phyloP scores from a whole-genome alignment of 1,140 invertebrate species.

The Zaprionus kolodkinae region DNA sequence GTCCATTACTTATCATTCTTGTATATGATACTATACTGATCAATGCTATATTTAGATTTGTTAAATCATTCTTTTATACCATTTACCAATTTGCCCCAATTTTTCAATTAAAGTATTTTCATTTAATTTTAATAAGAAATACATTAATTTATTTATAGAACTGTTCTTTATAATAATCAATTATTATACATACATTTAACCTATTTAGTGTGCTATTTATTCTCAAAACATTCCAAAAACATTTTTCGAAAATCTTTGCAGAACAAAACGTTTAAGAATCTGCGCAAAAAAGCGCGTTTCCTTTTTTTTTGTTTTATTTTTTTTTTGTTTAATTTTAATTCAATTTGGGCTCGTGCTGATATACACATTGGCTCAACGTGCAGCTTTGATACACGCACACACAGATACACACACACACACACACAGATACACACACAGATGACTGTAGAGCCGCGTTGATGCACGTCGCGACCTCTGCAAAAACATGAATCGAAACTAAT shows the following conservation, averaged over 20 bases:
- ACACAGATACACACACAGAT: background rate
- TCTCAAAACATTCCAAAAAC: background rate
- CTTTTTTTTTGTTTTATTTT: background rate
- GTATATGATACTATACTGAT: too few species aligned
- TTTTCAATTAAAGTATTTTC: too few species aligned
- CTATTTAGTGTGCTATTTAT: background rate
- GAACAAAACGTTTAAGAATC: conserved; percentile 1
- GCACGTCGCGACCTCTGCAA: background rate
- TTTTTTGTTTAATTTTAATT: conserved; percentile 1
- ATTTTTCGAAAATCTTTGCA: background rate
- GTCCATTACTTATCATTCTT: too few species aligned
- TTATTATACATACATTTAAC: background rate
- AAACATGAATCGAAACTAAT: conserved; percentile 43
- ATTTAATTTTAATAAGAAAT: too few species aligned
- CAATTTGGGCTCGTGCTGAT: conserved; percentile 6
- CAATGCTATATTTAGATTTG: too few species aligned
- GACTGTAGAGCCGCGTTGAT: background rate
- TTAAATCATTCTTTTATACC: too few species aligned
- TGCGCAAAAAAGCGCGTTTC: background rate
- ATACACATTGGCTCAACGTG: background rate
- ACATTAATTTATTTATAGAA: too few species aligned
- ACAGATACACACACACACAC: background rate
- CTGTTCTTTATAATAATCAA: background rate
- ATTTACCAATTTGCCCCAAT: too few species aligned
- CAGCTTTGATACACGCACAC: background rate